Evolutionary conservation across 1,140 invertebrate species (phyloP), one percentile per base, ranked within the genome.

Genomic region (Gryllus bimaculatus): DNA sequence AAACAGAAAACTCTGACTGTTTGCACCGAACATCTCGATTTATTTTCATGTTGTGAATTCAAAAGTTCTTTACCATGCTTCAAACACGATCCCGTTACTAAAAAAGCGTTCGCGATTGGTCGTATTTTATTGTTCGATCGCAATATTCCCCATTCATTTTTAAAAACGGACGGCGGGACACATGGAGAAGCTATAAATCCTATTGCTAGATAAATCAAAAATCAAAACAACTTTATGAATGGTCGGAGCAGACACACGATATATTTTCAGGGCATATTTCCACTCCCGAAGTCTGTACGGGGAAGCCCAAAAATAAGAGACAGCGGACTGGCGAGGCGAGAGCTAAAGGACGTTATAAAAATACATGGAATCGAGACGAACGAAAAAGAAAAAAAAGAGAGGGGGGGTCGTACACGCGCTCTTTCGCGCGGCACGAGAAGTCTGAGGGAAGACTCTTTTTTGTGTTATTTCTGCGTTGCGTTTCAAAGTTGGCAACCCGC

Each of bases 151-250:
- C 54, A 66, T 66, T 66, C 54, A 66, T 66, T 66, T 66, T 66
- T 66, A 66, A 66, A 66, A 66, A 66, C 54, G 54, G 54, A 66
- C 54, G 54, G 54, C 18, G 54, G 54, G 54, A 66, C 54, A 66
- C 54, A 66, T 13, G 54, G 54, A 66, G 54, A 66, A 66, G 54
- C 54, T 18, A 66, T 66, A 66, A 66, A 66, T 66, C 54, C 54
- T 66, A 66, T 66, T 66, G 54, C 54, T 66, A 66, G 54, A 66
- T 66, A 66, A 66, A 66, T 66, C 54, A 66, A 66, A 66, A 66
- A 66, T 66, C 54, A 66, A 66, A 66, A 66, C 54, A 66, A 66
- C 54, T 66, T 66, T 66, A 66, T 66, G 54, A 66, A 66, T 66
- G 54, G 54, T 18, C 54, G 10, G 54, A 66, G 54, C 54, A 66